Percentiles rank a stretch among this genome's conserved stretches.
Conservation (phyloP, 1,140 invertebrate genomes). For the Leptinotarsa texana region DNA sequence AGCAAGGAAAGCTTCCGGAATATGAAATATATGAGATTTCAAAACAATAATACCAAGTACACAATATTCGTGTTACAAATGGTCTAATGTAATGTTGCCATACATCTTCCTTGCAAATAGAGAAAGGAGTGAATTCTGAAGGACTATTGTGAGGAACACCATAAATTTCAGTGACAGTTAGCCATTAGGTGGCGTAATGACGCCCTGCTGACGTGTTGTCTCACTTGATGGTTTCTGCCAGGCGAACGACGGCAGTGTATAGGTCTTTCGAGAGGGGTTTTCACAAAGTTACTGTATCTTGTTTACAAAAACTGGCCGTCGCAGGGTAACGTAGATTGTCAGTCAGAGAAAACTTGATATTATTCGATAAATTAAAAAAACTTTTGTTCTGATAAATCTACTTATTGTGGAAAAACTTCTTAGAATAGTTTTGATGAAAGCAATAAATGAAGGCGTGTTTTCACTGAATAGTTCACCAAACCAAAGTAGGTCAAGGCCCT, state of each 20-base stretch:
- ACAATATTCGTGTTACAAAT: constrained; percentile 7
- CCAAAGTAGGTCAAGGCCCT: too few species aligned
- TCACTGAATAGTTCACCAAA: too few species aligned
- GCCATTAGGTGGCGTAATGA: constrained; percentile 21
- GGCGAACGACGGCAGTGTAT: neutral
- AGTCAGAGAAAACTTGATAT: too few species aligned
- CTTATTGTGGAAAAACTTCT: too few species aligned
- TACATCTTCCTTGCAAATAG: neutral
- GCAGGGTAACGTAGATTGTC: too few species aligned
- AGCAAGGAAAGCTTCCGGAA: too few species aligned
- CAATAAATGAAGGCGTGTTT: too few species aligned
- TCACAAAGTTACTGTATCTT: neutral
- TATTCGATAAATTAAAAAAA: too few species aligned
- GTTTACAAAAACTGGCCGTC: too few species aligned
- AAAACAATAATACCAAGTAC: neutral
- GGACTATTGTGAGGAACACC: constrained; percentile 14
- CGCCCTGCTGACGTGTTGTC: constrained; percentile 20
- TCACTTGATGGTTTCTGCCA: constrained; percentile 19
- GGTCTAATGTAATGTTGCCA: neutral
- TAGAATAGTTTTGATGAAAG: too few species aligned
- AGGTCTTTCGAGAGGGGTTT: neutral
- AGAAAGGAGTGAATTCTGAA: constrained; percentile 4
- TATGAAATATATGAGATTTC: neutral
- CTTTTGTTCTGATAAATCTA: too few species aligned
- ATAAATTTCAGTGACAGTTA: constrained; percentile 20